A percentile compares a stretch with the other conserved stretches of the same genome.
phyloP scores from a whole-genome alignment of 2,797 vertebrate species.

The Cephalopachus bancanus region DNA sequence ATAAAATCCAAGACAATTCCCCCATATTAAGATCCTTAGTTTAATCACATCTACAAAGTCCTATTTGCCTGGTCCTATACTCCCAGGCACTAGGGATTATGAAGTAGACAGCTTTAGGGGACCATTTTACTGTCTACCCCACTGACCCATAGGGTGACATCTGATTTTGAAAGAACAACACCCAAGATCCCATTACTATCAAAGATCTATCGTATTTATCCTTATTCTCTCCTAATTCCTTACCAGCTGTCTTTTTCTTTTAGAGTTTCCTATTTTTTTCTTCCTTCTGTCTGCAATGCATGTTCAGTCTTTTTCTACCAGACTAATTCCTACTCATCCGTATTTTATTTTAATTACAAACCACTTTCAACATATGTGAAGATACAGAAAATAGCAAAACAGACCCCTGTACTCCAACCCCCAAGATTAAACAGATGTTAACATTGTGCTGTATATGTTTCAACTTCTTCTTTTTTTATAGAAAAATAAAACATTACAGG shows the following conservation, averaged over 20 bases:
- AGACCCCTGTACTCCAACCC: slow-evolving; percentile 37
- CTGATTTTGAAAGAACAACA: not conserved
- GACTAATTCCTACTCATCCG: slow-evolving; percentile 79
- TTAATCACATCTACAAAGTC: not conserved
- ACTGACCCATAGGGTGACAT: not conserved
- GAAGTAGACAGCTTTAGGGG: rapidly evolving
- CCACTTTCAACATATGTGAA: slow-evolving; percentile 81
- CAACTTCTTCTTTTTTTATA: slow-evolving; percentile 38
- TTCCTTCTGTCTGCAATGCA: slow-evolving; percentile 39
- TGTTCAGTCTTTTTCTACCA: slow-evolving; percentile 73
- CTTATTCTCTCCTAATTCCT: not conserved
- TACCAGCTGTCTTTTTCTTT: not conserved
- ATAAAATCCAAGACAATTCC: not conserved
- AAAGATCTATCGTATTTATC: not conserved
- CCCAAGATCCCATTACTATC: too few relatives aligned
- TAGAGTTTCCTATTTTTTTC: not conserved
- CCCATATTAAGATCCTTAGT: too few relatives aligned
- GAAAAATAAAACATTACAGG: slow-evolving; percentile 37
- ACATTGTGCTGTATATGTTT: slow-evolving; percentile 11
- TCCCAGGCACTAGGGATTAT: not conserved
- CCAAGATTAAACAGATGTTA: slow-evolving; percentile 81
- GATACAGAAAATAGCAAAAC: slow-evolving; percentile 71
- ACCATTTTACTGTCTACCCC: not conserved
- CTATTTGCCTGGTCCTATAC: not conserved
- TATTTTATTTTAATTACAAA: slow-evolving; percentile 83